Evolutionary conservation across 2,888 invertebrate species (phyloP).

Genomic region (Eristalis intricaria): DNA sequence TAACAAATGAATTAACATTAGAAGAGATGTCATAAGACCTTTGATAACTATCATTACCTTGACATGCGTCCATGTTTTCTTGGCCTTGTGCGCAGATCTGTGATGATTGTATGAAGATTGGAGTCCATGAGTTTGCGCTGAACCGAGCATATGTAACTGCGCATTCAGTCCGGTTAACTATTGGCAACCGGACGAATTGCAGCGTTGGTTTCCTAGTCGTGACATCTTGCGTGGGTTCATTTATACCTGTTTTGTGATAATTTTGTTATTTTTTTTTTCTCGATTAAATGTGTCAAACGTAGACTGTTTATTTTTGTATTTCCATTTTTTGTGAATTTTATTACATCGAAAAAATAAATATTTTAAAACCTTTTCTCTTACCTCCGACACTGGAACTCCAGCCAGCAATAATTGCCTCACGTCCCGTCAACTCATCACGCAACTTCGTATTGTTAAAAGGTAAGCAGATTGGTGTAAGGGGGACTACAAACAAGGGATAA

Average conservation of each 20-base stretch:
- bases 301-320: not conserved
- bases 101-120: slow-evolving; percentile 79
- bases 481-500: slow-evolving; percentile 72
- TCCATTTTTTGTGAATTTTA: slow-evolving; percentile 10
- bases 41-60: slow-evolving; percentile 74
- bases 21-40: not conserved
- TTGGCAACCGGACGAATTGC: slow-evolving; percentile 81
- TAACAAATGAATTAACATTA: slow-evolving; percentile 21
- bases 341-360: not conserved
- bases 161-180: slow-evolving; percentile 80
- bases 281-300: not conserved
- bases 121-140: slow-evolving; percentile 80
- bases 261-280: not conserved
- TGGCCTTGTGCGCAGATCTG: slow-evolving; percentile 81
- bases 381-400: slow-evolving; percentile 88
- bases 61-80: slow-evolving; percentile 80
- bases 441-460: slow-evolving; percentile 78
- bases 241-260: slow-evolving; percentile 38
- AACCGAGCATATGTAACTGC: slow-evolving; percentile 79
- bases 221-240: slow-evolving; percentile 16
- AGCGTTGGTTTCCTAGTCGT: slow-evolving; percentile 75
- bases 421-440: slow-evolving; percentile 80
- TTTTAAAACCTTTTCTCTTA: slow-evolving; percentile 74
- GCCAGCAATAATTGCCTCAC: slow-evolving; percentile 86
- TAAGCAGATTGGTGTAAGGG: slow-evolving; percentile 82